Evolutionary conservation across 2,113 vertebrate genomes (phyloP).

Genomic region (Hassar affinis): DNA sequence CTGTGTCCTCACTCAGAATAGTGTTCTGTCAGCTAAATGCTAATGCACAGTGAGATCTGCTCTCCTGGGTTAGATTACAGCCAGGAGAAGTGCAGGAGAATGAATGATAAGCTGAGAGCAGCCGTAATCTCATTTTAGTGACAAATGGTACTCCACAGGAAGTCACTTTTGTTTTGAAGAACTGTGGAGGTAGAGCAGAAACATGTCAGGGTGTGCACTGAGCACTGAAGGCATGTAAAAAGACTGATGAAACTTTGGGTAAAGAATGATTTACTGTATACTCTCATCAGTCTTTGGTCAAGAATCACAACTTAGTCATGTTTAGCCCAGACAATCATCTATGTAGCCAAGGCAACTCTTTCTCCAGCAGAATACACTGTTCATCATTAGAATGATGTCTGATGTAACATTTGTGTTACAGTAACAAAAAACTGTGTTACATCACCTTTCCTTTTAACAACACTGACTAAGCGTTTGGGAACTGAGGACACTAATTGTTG

Average conservation of each 20-base stretch:
- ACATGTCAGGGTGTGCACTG: neutral
- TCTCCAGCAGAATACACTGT: neutral
- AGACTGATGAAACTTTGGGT: neutral
- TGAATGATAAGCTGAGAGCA: constrained; percentile 38
- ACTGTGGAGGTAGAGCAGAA: neutral
- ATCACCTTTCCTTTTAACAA: too few relatives aligned
- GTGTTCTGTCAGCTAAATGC: constrained; percentile 50
- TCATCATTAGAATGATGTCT: neutral
- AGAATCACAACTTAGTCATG: neutral
- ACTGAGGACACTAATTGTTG: too few relatives aligned
- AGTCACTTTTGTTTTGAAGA: constrained; percentile 4
- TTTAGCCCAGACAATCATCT: neutral
- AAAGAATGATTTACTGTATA: neutral
- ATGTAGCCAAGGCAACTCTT: neutral
- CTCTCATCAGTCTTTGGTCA: neutral
- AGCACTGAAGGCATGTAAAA: neutral
- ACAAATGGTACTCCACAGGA: constrained; percentile 32
- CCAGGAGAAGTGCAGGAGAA: neutral
- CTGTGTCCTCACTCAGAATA: constrained; percentile 22
- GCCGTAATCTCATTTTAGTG: constrained; percentile 43
- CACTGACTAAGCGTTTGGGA: too few relatives aligned
- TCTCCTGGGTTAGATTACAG: constrained; percentile 41
- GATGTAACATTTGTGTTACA: neutral
- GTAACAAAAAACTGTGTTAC: too few relatives aligned
- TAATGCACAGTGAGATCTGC: constrained; percentile 35